phyloP scores from a whole-genome alignment of 2,888 invertebrate species.

The Stenchaetothrips biformis region DNA sequence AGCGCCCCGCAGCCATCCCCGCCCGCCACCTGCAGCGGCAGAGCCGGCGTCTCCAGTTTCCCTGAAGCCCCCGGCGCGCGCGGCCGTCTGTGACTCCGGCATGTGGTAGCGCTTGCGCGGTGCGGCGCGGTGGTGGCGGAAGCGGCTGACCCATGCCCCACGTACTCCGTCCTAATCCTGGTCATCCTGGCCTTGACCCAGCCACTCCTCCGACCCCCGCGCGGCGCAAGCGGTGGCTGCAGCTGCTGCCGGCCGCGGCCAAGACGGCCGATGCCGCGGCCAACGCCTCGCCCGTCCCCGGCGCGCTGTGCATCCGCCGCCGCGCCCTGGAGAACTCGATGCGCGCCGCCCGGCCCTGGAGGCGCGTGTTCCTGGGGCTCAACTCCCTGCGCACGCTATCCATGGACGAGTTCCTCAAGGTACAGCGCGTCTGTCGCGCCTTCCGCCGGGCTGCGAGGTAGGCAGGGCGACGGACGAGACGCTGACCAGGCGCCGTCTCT shows the following conservation, averaged over 20 bases:
- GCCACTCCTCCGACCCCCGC: slow-evolving; percentile 13
- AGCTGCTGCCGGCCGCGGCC: slow-evolving; percentile 26
- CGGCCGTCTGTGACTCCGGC: too few species aligned
- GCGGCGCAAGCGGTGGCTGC: not conserved
- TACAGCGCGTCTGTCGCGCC: slow-evolving; percentile 37
- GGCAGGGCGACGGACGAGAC: not conserved
- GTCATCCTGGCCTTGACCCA: not conserved
- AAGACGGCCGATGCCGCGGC: slow-evolving; percentile 22
- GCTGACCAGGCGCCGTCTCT: not conserved
- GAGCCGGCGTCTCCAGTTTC: too few species aligned
- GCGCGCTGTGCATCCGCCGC: not conserved
- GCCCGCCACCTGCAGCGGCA: too few species aligned
- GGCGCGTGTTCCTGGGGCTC: slow-evolving; percentile 46
- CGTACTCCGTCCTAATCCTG: slow-evolving; percentile 11
- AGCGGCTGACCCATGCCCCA: not conserved
- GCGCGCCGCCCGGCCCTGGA: slow-evolving; percentile 45
- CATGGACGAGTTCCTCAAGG: slow-evolving; percentile 47
- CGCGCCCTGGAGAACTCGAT: slow-evolving; percentile 35
- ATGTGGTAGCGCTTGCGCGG: too few species aligned
- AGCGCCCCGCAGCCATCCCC: too few species aligned
- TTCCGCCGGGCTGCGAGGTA: not conserved
- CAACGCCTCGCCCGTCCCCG: slow-evolving; percentile 26
- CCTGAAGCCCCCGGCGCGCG: too few species aligned
- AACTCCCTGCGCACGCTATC: slow-evolving; percentile 46
- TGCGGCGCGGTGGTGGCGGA: too few species aligned